A percentile compares a stretch with the other conserved stretches of the same genome.
These are phyloP conservation scores for Heloderma charlesbogerti DNA, from an alignment of 2,113 vertebrate species.

Conservation along the genomic window DNA sequence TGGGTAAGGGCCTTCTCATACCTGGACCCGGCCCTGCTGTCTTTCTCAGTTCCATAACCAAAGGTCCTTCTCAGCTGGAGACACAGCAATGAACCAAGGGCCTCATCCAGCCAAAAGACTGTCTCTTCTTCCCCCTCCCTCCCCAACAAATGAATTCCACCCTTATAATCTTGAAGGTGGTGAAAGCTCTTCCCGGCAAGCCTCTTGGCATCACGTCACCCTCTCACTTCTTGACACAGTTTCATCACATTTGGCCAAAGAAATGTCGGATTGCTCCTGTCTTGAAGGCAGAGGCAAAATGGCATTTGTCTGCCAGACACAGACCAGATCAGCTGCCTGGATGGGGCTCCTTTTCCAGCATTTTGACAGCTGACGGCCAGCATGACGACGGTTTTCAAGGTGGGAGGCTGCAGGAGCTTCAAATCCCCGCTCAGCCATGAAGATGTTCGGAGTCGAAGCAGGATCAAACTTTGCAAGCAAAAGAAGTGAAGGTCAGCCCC, in stretches of 20 bases:
- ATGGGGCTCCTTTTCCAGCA: not conserved
- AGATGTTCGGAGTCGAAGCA: not conserved
- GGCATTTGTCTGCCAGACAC: not conserved
- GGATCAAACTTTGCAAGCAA: not conserved
- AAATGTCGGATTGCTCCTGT: not conserved
- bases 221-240: not conserved
- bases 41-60: too few species aligned
- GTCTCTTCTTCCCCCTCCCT: too few species aligned
- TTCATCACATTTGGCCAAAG: not conserved
- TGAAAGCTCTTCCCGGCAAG: not conserved
- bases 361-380: not conserved
- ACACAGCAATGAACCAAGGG: too few species aligned
- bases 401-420: not conserved
- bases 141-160: too few species aligned
- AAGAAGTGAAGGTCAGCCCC: not conserved
- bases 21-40: too few species aligned
- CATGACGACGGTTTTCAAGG: not conserved
- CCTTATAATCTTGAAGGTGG: not conserved
- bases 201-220: not conserved
- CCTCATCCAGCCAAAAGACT: too few species aligned
- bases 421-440: not conserved
- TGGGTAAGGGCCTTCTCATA: too few species aligned
- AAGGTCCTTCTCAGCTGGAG: too few species aligned
- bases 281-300: not conserved
- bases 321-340: not conserved